phyloP scores from a whole-genome alignment of 1,140 invertebrate genomes.

The Neocloeon triangulifer region DNA sequence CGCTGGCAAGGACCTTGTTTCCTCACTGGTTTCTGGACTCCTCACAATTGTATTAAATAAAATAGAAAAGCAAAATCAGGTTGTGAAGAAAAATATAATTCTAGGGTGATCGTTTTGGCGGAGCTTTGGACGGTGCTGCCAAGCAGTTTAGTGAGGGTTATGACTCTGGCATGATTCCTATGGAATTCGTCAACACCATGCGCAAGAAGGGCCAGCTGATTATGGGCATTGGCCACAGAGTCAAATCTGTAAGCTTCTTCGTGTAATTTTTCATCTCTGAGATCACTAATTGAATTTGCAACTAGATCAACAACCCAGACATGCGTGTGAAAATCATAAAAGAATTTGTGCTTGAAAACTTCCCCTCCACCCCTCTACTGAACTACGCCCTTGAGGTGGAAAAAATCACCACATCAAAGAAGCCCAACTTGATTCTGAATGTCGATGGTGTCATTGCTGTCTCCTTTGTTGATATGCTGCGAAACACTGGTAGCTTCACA shows the following conservation, averaged over 20 bases:
- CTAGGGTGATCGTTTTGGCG: slow-evolving; percentile 94
- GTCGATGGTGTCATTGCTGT: slow-evolving; percentile 97
- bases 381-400: slow-evolving; percentile 95
- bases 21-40: slow-evolving; percentile 84
- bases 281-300: too few relatives aligned
- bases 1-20: slow-evolving; percentile 97
- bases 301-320: slow-evolving; percentile 94
- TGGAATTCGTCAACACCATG: slow-evolving; percentile 98
- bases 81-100: too few relatives aligned
- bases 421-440: slow-evolving; percentile 97
- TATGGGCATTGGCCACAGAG: slow-evolving; percentile 96
- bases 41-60: slow-evolving; percentile 64
- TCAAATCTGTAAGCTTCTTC: slow-evolving; percentile 71
- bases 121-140: slow-evolving; percentile 90
- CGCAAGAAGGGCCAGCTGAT: slow-evolving; percentile 92
- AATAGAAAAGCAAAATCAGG: not conserved
- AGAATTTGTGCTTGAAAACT: slow-evolving; percentile 84
- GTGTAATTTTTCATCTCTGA: slow-evolving; percentile 3
- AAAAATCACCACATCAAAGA: slow-evolving; percentile 97
- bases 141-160: slow-evolving; percentile 90
- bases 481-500: slow-evolving; percentile 82
- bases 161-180: slow-evolving; percentile 79
- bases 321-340: slow-evolving; percentile 92
- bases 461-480: slow-evolving; percentile 88
- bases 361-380: slow-evolving; percentile 77